Evolutionary conservation across 2,888 invertebrate species (phyloP), one percentile per base, ranked within the genome.

Genomic region (Apotomis capreana): DNA sequence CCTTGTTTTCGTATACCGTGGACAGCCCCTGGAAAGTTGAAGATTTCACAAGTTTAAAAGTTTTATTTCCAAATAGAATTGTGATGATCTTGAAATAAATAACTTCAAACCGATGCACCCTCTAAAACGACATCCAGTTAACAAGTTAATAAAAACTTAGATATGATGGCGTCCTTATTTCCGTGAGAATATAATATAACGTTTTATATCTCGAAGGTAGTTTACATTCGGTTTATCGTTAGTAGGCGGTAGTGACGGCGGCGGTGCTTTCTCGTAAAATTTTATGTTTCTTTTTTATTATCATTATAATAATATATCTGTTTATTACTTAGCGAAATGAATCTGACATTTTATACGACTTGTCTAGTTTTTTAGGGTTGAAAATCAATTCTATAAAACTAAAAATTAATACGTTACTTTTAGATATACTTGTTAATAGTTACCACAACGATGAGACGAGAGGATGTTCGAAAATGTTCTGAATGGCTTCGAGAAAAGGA

Each of bases 271-370:
- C 36, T 49, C 15, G 44, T 71, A 71, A 71, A 67, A 51, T 51
- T 62, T 68, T 62, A 71, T 58, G 44, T 6, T 9, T 68, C 62
- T 58, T 70, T 58, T 70, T 71, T 71, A 71, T 68, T 71, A 68
- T 54, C 67, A 61, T 71, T 71, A 67, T 55, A 65, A 26, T 26
- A 26, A 64, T 60, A 65, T 57, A 67, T 55, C 10, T 15, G 65
- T 71, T 71, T 71, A 71, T 68, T 68, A 62, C 68, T 67, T 9
- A 58, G 40, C 40, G 51, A 12, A 52, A 51, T 57, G 61, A 52
- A 40, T 46, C 51, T 26, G 40, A 51, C 51, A 37, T 62, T 49
- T 67, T 60, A 61, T 62, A 40, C 10, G 63, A 51, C 57, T 44
- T 61, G 55, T 49, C 26, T 49, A 37, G n/a, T 26, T 26, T 13